Base-by-base conservation (phyloP, 2,113 vertebrate species). In the Tichodroma muraria region DNA sequence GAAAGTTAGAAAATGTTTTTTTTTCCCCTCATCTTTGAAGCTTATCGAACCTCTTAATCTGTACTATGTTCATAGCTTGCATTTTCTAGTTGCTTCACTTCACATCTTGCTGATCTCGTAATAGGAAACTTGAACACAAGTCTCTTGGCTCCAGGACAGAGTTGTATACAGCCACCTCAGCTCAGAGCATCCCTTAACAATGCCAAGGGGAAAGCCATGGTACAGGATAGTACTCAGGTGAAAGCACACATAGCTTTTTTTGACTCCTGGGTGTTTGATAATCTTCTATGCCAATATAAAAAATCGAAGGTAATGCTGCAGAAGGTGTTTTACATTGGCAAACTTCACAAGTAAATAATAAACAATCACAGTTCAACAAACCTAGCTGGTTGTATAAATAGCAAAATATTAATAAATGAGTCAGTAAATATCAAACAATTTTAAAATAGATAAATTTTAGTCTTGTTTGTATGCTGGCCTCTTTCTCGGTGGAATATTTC, bases 31-130 rank as follows among this genome's bases (percentile, higher is more conserved):
- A 18, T 75, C n/a, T 73, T 89, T 95, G 94, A 96, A 95, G 69
- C 76, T 96, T 87, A 92, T 68, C 45, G 85, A 90, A 84, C 44
- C 59, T 94, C 75, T 50, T 85, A 80, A 87, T 88, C 80, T 42
- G 30, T 93, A n/a, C 50, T 60, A 7, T 90, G 83, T 92, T 96
- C 96, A 92, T 92, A 95, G 63, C 68, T 65, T 93, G 33, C 54
- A 42, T 90, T 91, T 92, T 94, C 78, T 59, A 68, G 80, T 93
- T 76, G 38, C 52, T 82, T 78, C 50, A 35, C 50, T 71, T 88
- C 72, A 79, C 79, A 73, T 91, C 78, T 88, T 96, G 80, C 93
- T 96, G 94, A 96, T 96, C 71, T 95, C 90, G 90, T 94, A 94
- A 94, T 45, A 57, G 24, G 80, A 92, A 87, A 54, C 85, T 87